Evolutionary conservation across 2,888 invertebrate genomes (phyloP), one percentile per base, ranked within the genome.

Genomic region (Watsonalla binaria): DNA sequence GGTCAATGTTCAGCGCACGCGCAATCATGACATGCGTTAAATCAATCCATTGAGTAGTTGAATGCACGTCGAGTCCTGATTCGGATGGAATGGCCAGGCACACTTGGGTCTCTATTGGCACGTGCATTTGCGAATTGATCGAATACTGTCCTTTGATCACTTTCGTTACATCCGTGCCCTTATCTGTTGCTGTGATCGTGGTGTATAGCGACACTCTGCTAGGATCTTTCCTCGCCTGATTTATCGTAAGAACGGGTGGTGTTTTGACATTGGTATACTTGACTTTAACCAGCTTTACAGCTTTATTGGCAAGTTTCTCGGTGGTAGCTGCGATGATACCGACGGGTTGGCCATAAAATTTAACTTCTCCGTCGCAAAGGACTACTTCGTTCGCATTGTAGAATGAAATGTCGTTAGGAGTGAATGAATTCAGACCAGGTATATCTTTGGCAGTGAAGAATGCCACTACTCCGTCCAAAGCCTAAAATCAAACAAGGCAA

Each of bases 401-500:
- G 0, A 61, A 37, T 11, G 53, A 46, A 11, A 60, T 56, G 2
- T 70, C 74, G 0, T 49, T 60, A 11, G 78, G 74, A 47, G 86
- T 83, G 56, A 90, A 92, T 8, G 83, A 76, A 73, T 95, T 95
- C 45, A 82, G 74, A 0, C 95, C 94, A 0, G 95, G 95, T 51
- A 95, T 92, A 65, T 95, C 95, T 70, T 92, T 92, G 7, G 93
- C 94, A 45, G 92, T 86, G 54, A 92, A 91, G 62, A 93, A 93
- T 6, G 92, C 92, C 45, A 94, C 75, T 0, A 95, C 94, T 6
- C 95, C 95, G n/a, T 92, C 90, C 50, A 92, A 74, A 53, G 80
- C 85, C 92, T 94, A 72, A 39, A 82, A 84, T 54, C 51, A 24
- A 48, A 52, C 0, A 46, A 11, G 9, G 24, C 15, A 13, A 24